These are phyloP conservation scores for Polypterus bichir DNA, from an alignment of 2,113 vertebrate genomes.

Conservation along the genomic window DNA sequence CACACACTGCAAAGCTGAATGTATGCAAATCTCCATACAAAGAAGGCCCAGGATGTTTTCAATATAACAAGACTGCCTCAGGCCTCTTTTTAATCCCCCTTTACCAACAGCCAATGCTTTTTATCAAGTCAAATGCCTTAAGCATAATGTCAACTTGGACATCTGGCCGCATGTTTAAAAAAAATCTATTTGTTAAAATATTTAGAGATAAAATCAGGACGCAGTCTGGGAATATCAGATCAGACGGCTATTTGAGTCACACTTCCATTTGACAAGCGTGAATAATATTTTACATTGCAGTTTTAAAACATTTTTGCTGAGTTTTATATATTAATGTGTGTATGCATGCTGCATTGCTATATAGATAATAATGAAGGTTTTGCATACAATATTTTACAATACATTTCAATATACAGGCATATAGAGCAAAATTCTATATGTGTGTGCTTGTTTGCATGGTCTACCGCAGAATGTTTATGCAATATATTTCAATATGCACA, in stretches of 20 bases:
- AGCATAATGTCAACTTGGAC: constrained; percentile 87
- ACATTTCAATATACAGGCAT: too few species aligned
- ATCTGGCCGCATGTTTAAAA: constrained; percentile 78
- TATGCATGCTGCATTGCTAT: too few species aligned
- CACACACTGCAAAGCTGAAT: constrained; percentile 59
- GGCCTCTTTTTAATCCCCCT: constrained; percentile 88
- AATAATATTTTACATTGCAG: not conserved
- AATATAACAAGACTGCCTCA: constrained; percentile 80
- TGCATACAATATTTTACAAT: too few species aligned
- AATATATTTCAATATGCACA: too few species aligned
- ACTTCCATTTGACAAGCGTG: constrained; percentile 7
- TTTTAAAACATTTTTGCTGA: not conserved
- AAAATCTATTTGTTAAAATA: constrained; percentile 56
- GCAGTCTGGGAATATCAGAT: constrained; percentile 32
- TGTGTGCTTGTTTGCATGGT: too few species aligned
- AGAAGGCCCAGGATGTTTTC: constrained; percentile 85
- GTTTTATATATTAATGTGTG: too few species aligned
- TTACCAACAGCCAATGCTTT: constrained; percentile 73
- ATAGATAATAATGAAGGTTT: too few species aligned
- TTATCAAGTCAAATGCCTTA: constrained; percentile 92
- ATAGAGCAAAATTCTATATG: too few species aligned
- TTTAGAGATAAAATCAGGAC: constrained; percentile 47
- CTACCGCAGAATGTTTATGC: too few species aligned
- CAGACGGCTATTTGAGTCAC: constrained; percentile 14
- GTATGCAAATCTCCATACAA: constrained; percentile 84